Percentiles rank a stretch among this genome's conserved stretches.
phyloP scores from a whole-genome alignment of 1,140 invertebrate genomes.

The Micrasema minimum region DNA sequence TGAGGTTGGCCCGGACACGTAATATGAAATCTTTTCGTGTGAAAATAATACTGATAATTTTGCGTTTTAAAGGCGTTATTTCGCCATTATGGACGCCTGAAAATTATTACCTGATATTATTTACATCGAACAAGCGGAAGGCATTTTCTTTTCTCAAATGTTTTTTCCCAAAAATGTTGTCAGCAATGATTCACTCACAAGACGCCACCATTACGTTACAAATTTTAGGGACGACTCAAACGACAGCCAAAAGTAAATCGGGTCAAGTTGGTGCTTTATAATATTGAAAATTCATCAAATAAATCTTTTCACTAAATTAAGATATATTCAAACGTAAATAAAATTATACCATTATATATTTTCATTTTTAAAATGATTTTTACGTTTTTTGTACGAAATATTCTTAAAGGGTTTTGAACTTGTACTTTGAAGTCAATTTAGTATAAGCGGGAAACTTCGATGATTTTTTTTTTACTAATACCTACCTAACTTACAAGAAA shows the following conservation, averaged over 20 bases:
- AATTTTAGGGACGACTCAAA: constrained; percentile 29
- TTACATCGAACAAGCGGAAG: constrained; percentile 15
- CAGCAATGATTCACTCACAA: constrained; percentile 47
- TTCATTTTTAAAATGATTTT: no score
- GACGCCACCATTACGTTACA: constrained; percentile 48
- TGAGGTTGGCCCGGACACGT: constrained; percentile 15
- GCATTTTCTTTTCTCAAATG: constrained; percentile 38
- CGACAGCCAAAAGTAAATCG: background rate
- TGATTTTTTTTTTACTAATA: no score
- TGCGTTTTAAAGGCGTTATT: background rate
- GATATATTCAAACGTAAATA: no score
- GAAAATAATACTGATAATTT: constrained; percentile 1
- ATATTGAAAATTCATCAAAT: no score
- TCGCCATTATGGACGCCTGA: background rate
- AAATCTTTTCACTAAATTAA: no score
- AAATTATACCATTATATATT: no score
- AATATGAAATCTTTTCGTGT: background rate
- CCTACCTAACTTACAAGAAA: no score
- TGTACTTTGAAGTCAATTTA: no score
- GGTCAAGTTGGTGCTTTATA: constrained; percentile 3
- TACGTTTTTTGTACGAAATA: no score
- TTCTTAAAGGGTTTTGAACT: no score
- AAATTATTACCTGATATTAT: constrained; percentile 35
- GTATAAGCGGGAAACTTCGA: no score
- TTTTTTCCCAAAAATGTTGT: constrained; percentile 47